phyloP scores from a whole-genome alignment of 2,797 vertebrate species.

The Antrozous pallidus region DNA sequence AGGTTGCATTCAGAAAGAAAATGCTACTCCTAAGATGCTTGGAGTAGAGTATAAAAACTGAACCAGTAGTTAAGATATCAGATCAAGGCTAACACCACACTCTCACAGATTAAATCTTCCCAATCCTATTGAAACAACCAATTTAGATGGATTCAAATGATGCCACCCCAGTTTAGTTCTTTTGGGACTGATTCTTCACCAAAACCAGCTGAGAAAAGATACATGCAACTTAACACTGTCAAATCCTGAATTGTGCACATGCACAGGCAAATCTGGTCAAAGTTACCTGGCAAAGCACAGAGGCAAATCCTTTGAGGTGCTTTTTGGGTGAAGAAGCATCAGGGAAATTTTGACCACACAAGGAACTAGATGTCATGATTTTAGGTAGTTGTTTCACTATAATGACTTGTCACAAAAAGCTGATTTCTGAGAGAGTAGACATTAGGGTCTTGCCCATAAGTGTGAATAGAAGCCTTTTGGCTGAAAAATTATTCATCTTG shows the following conservation, averaged over 20 bases:
- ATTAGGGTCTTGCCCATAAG: rapidly evolving
- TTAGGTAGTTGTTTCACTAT: not conserved
- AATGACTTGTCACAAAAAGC: not conserved
- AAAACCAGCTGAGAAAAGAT: not conserved
- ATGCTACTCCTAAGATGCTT: not conserved
- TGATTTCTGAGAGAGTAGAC: not conserved
- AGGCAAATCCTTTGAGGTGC: not conserved
- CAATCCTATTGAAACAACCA: not conserved
- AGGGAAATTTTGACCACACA: rapidly evolving
- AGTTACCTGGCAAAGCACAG: not conserved
- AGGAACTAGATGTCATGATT: not conserved
- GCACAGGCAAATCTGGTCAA: not conserved
- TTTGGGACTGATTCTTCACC: not conserved
- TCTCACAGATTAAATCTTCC: not conserved
- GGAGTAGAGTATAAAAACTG: not conserved
- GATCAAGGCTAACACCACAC: not conserved
- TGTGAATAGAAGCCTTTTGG: not conserved
- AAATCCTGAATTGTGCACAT: not conserved
- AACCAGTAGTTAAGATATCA: not conserved
- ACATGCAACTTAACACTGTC: not conserved
- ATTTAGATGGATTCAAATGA: not conserved
- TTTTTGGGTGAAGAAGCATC: not conserved
- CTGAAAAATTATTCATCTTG: rapidly evolving
- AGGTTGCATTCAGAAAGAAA: not conserved
- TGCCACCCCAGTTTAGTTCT: not conserved